Evolutionary conservation across 2,888 invertebrate genomes (phyloP).

Genomic region (Drosophila sordidapex): DNA sequence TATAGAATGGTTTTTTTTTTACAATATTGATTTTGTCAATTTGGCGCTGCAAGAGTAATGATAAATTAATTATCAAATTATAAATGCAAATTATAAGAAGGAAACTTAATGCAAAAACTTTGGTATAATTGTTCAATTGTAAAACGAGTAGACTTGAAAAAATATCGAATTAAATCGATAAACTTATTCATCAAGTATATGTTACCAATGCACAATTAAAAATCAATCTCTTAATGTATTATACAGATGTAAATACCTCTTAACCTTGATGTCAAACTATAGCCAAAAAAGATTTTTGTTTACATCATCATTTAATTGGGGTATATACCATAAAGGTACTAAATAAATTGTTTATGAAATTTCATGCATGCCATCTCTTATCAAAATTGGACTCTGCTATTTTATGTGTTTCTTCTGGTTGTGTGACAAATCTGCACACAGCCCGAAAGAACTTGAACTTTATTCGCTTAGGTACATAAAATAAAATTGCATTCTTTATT

Average conservation of each 20-base stretch:
- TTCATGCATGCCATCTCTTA: neutral
- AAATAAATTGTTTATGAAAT: neutral
- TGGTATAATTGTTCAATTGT: neutral
- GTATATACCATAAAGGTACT: neutral
- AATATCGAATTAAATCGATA: neutral
- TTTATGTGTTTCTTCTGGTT: neutral
- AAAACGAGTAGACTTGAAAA: neutral
- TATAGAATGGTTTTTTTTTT: constrained; percentile 12
- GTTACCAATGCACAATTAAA: too few species aligned
- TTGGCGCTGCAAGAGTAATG: neutral
- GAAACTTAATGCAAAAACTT: neutral
- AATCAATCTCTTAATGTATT: neutral
- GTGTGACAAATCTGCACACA: constrained; percentile 13
- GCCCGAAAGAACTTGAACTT: neutral
- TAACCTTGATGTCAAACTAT: too few species aligned
- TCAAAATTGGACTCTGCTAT: neutral
- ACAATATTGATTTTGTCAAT: neutral
- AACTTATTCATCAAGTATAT: neutral
- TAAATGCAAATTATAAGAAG: constrained; percentile 10
- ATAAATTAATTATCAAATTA: constrained; percentile 8
- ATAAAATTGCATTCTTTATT: constrained; percentile 65
- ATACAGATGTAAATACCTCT: too few species aligned
- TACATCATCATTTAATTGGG: neutral
- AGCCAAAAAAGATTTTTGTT: neutral
- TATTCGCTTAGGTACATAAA: constrained; percentile 32